Conservation (phyloP, 2,113 vertebrate species). For the Cairina moschata region DNA sequence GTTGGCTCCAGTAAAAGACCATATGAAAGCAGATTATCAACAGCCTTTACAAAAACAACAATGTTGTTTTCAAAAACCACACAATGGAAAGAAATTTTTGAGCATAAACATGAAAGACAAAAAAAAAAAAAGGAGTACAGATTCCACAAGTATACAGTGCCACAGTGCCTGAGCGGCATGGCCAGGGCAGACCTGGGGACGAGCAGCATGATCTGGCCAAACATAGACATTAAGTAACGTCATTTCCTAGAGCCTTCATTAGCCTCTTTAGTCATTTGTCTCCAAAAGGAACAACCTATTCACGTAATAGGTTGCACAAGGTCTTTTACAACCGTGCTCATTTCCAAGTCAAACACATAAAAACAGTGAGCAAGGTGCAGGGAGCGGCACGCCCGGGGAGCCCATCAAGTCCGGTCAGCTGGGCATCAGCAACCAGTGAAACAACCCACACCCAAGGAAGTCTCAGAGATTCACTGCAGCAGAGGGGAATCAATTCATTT, state of each 20-base stretch:
- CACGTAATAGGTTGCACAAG: accelerated
- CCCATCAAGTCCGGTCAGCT: not conserved
- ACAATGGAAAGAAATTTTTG: not conserved
- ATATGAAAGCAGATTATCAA: not conserved
- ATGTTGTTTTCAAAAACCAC: not conserved
- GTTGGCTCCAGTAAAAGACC: not conserved
- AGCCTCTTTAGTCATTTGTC: not conserved
- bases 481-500: not conserved
- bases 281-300: not conserved
- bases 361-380: not conserved
- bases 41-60: not conserved
- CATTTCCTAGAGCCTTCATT: not conserved
- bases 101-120: not conserved
- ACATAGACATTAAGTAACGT: not conserved
- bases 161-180: not conserved
- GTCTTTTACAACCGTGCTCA: not conserved
- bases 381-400: not conserved
- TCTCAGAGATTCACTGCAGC: not conserved
- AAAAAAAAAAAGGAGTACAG: not conserved
- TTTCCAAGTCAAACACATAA: accelerated
- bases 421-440: not conserved
- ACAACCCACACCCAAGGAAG: accelerated
- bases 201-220: not conserved
- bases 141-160: not conserved
- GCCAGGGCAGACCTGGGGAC: not conserved